Percentiles rank a stretch among this genome's conserved stretches.
phyloP scores from a whole-genome alignment of 2,888 invertebrate species.

The Zele albiditarsus region DNA sequence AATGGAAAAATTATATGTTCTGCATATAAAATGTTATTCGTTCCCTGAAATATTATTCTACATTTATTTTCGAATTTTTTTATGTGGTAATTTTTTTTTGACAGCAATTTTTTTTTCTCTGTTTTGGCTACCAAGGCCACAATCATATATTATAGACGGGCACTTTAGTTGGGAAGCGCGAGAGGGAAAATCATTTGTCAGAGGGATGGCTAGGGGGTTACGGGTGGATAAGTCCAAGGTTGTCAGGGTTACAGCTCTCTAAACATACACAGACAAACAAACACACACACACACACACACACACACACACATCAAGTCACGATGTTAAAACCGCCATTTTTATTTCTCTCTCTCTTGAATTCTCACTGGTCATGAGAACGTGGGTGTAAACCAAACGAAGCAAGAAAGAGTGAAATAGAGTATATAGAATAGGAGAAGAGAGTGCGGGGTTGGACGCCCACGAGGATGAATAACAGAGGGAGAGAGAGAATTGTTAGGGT shows the following conservation, averaged over 20 bases:
- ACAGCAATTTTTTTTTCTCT: too few relatives aligned
- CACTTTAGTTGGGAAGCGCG: too few relatives aligned
- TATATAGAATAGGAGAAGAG: slow-evolving; percentile 15
- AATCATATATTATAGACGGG: too few relatives aligned
- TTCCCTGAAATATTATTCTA: too few relatives aligned
- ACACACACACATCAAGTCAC: slow-evolving; percentile 33
- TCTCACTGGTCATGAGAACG: slow-evolving; percentile 43
- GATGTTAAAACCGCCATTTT: slow-evolving; percentile 60
- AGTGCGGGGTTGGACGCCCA: slow-evolving; percentile 32
- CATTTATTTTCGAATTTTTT: too few relatives aligned
- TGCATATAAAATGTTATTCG: too few relatives aligned
- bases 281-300: slow-evolving; percentile 57
- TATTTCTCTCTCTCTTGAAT: slow-evolving; percentile 43
- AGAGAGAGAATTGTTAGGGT: not conserved
- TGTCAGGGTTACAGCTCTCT: slow-evolving; percentile 72
- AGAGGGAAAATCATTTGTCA: slow-evolving; percentile 1
- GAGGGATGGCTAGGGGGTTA: slow-evolving; percentile 54
- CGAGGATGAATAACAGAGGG: slow-evolving; percentile 52
- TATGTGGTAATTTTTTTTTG: too few relatives aligned
- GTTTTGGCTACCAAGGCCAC: too few relatives aligned
- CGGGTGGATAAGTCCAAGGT: slow-evolving; percentile 70
- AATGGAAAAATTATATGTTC: too few relatives aligned
- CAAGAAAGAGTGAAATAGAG: slow-evolving; percentile 23
- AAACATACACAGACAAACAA: slow-evolving; percentile 65
- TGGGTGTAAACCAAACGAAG: slow-evolving; percentile 63